Evolutionary conservation across 2,113 vertebrate genomes (phyloP).

Genomic region (Caracal caracal): DNA sequence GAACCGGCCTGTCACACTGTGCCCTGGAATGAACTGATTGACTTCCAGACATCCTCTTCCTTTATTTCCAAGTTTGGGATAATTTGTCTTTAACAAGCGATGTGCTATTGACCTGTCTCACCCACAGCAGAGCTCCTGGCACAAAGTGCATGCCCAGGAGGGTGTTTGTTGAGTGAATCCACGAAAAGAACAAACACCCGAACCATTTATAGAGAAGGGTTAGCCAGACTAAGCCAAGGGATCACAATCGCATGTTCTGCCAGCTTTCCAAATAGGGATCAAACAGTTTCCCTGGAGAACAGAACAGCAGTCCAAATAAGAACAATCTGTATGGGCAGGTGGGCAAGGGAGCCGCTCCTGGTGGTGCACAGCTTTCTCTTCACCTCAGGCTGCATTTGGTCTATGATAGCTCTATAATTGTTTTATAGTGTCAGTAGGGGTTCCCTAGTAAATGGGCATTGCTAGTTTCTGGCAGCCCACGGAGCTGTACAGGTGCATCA

Average conservation of each 20-base stretch:
- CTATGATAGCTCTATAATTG: slow-evolving; percentile 80
- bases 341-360: slow-evolving; percentile 69
- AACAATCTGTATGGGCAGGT: slow-evolving; percentile 81
- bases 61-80: slow-evolving; percentile 31
- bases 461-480: slow-evolving; percentile 78
- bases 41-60: neutral
- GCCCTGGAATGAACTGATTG: neutral
- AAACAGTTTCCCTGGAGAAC: slow-evolving; percentile 73
- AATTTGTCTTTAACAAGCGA: neutral
- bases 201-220: neutral
- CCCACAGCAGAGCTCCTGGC: neutral
- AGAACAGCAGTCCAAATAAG: slow-evolving; percentile 73
- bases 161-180: slow-evolving; percentile 2
- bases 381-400: slow-evolving; percentile 72
- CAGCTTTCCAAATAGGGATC: slow-evolving; percentile 76
- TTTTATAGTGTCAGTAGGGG: slow-evolving; percentile 81
- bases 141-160: neutral
- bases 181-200: neutral
- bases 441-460: slow-evolving; percentile 79
- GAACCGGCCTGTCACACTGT: neutral
- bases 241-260: neutral
- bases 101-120: neutral
- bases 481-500: slow-evolving; percentile 81
- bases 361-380: slow-evolving; percentile 70
- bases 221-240: slow-evolving; percentile 7